Conservation (phyloP, 2,888 invertebrate genomes). For the Stenolophus ochropezus region DNA sequence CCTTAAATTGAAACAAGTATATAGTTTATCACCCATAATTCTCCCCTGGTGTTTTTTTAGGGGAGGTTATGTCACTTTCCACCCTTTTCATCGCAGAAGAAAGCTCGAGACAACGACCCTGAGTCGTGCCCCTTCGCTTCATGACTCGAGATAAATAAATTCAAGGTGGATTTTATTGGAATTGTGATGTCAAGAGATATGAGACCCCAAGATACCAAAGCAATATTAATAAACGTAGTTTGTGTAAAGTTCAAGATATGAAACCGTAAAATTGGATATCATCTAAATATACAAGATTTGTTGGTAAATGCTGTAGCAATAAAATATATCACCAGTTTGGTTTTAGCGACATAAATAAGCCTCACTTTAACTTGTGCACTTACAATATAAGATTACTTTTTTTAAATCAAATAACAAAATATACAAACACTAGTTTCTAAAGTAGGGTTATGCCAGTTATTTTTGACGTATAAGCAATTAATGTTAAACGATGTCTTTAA, state of each 20-base stretch:
- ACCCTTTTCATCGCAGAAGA: neutral
- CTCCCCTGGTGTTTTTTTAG: neutral
- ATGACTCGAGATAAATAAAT: conserved; percentile 61
- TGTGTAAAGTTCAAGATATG: conserved; percentile 37
- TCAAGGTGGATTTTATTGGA: conserved; percentile 62
- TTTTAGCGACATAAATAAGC: too few species aligned
- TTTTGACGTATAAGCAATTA: too few species aligned
- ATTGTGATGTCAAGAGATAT: conserved; percentile 62
- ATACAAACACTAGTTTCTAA: too few species aligned
- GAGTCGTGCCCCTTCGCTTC: neutral
- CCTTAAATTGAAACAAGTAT: conserved; percentile 6
- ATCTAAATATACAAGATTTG: conserved; percentile 35
- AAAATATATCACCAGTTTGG: neutral
- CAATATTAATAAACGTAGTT: conserved; percentile 58
- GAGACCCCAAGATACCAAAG: conserved; percentile 46
- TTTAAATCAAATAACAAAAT: too few species aligned
- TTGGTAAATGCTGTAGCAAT: neutral
- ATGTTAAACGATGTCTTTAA: too few species aligned
- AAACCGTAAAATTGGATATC: conserved; percentile 26
- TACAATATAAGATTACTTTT: too few species aligned
- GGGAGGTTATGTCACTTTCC: conserved; percentile 15
- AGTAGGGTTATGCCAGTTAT: too few species aligned
- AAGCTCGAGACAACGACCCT: conserved; percentile 15
- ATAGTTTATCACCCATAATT: neutral
- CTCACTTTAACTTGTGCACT: too few species aligned